Evolutionary conservation across 2,888 invertebrate species (phyloP), one percentile per base, ranked within the genome.

Genomic region (Nebria salina): DNA sequence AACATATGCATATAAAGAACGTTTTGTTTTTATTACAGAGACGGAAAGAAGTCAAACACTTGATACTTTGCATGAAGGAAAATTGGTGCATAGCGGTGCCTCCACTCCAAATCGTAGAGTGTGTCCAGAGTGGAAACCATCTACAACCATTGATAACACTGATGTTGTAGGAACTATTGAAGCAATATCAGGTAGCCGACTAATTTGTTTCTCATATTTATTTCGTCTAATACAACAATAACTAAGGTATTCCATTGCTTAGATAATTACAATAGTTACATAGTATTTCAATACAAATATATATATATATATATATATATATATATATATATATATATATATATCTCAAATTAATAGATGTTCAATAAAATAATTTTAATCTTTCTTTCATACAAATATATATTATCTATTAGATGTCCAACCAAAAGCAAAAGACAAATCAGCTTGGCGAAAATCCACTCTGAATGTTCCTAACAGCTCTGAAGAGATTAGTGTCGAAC

Each of bases 161-260:
- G 96, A 96, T 88, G 95, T 96, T 64, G 95, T 96, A 84, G 91
- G 94, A 83, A 94, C 96, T 73, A 94, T 97, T 91, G 96, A 96
- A 89, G 93, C 95, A 65, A 95, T 97, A 79, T 96, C 54, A 34
- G 34, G 34, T 34, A 34, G 34, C 34, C 34, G 2, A 34, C 34
- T 1, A 4, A 34, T 34, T 34, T 34, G 34, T 34, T 34, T 34
- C 2, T 5, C 34, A 34, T 34, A 34, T 34, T 34, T 34, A 34
- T 34, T 34, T 34, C 34, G 5, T 34, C 34, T 34, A 4, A 34
- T 34, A 34, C 2, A 34, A 34, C 5, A 34, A 34, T 34, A 34
- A 34, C 34, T 34, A 34, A 1, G 34, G 4, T 34, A n/a, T 34
- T 34, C 34, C 0, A 34, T 34, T 34, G 34, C 20, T 20, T 20